phyloP scores from a whole-genome alignment of 2,888 invertebrate genomes.

The Pammene aurita region DNA sequence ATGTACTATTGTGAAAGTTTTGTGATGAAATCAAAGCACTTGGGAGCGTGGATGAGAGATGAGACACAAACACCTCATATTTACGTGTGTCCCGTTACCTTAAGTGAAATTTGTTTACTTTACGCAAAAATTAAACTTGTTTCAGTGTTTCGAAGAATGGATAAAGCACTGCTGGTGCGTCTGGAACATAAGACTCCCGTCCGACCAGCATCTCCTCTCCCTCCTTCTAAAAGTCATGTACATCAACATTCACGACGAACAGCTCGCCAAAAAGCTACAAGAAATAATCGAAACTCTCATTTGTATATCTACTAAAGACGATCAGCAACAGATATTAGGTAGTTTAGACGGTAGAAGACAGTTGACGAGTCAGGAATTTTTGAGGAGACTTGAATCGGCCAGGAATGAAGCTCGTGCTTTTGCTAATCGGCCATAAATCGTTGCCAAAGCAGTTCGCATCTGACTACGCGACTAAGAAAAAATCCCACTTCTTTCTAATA shows the following conservation, averaged over 20 bases:
- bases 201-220: conserved; percentile 62
- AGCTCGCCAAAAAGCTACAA: conserved; percentile 53
- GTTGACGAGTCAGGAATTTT: conserved; percentile 51
- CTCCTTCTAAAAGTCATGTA: conserved; percentile 67
- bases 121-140: conserved; percentile 40
- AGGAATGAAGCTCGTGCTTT: conserved; percentile 48
- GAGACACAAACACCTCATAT: too few relatives aligned
- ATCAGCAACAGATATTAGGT: conserved; percentile 39
- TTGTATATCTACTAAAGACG: conserved; percentile 36
- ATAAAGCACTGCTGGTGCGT: conserved; percentile 70
- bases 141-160: conserved; percentile 72
- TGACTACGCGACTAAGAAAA: too few relatives aligned
- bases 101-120: too few relatives aligned
- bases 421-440: background rate
- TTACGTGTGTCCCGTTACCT: too few relatives aligned
- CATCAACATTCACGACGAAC: conserved; percentile 55
- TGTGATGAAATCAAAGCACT: too few relatives aligned
- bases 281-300: conserved; percentile 63
- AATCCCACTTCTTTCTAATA: too few relatives aligned
- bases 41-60: too few relatives aligned
- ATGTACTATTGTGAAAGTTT: too few relatives aligned
- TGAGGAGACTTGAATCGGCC: conserved; percentile 56
- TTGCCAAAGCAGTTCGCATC: background rate
- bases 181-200: conserved; percentile 57
- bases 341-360: conserved; percentile 51